phyloP scores from a whole-genome alignment of 2,888 invertebrate species.

The Drosophila suboccidentalis region DNA sequence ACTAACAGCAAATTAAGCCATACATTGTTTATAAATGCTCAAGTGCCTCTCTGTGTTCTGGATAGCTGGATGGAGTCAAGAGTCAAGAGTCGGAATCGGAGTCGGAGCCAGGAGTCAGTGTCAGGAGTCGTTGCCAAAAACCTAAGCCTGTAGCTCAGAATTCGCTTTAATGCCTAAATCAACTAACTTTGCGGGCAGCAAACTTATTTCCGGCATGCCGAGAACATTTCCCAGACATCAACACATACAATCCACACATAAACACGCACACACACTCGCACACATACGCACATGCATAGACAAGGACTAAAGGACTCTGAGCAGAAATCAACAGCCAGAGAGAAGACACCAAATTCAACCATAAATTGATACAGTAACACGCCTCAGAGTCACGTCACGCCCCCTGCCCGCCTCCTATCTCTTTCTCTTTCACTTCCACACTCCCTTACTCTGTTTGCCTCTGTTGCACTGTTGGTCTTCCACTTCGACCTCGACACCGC shows the following conservation, averaged over 20 bases:
- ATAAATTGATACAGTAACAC: conserved; percentile 80
- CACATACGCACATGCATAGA: conserved; percentile 14
- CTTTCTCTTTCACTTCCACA: not conserved
- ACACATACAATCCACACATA: conserved; percentile 33
- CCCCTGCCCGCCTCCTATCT: not conserved
- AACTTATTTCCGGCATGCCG: conserved; percentile 80
- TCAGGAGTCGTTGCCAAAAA: conserved; percentile 11
- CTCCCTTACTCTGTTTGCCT: no score
- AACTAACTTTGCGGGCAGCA: conserved; percentile 81
- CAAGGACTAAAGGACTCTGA: conserved; percentile 19
- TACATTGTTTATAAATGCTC: conserved; percentile 79
- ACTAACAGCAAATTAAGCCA: conserved; percentile 81
- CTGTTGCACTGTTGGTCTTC: not conserved
- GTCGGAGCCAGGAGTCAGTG: conserved; percentile 1
- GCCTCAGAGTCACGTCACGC: conserved; percentile 52
- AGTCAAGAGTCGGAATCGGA: not conserved
- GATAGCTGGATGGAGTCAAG: not conserved
- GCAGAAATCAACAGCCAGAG: conserved; percentile 50
- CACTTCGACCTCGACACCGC: not conserved
- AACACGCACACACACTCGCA: conserved; percentile 4
- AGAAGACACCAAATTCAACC: conserved; percentile 76
- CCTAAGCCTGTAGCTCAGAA: conserved; percentile 30
- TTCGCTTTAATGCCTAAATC: conserved; percentile 81
- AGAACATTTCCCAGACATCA: conserved; percentile 65
- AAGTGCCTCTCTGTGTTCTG: conserved; percentile 41